Evolutionary conservation across 2,888 invertebrate genomes (phyloP).

Genomic region (Cephus sareptanus): DNA sequence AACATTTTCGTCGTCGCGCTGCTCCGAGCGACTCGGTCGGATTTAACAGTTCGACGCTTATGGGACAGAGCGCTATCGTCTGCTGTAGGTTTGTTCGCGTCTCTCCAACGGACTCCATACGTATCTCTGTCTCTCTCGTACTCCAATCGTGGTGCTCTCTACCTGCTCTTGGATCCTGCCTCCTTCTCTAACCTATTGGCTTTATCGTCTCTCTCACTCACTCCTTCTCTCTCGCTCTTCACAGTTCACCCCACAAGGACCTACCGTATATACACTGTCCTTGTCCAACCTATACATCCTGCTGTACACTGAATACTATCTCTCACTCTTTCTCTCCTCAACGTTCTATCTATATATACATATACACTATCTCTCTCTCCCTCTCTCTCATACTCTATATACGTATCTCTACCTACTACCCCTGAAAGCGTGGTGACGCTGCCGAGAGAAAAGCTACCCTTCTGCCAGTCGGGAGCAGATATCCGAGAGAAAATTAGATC

Average conservation of each 20-base stretch:
- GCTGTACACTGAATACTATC: neutral
- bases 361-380: conserved; percentile 10
- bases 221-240: conserved; percentile 8
- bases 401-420: neutral
- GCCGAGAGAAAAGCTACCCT: conserved; percentile 3
- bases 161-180: conserved; percentile 22
- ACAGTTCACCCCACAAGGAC: neutral
- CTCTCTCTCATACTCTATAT: neutral
- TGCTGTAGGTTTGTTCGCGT: neutral
- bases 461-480: conserved; percentile 12
- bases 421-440: neutral
- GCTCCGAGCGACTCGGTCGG: neutral
- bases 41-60: conserved; percentile 11
- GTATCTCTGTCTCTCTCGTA: neutral
- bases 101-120: neutral
- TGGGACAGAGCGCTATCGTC: neutral
- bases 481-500: conserved; percentile 35
- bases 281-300: no score
- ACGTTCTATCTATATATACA: neutral
- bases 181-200: conserved; percentile 7
- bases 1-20: neutral
- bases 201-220: conserved; percentile 3
- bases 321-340: conserved; percentile 11
- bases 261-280: neutral
- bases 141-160: conserved; percentile 14